Evolutionary conservation across 1,140 invertebrate species (phyloP), one percentile per base, ranked within the genome.

Genomic region (Akabosia matsudoensis): DNA sequence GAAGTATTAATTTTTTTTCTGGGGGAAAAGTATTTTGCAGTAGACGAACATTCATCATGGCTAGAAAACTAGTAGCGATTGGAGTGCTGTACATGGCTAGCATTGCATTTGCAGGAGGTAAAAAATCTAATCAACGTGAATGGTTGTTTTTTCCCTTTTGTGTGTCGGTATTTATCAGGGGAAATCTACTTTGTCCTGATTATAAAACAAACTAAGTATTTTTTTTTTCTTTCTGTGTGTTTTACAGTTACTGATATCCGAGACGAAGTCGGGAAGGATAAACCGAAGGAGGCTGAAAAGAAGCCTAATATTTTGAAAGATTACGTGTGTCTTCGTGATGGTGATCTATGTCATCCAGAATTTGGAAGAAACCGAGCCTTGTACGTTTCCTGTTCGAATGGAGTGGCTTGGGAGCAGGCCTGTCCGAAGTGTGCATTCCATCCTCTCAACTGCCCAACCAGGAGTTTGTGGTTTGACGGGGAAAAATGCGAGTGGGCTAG

Each of bases 391-490:
- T 67, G 61, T 31, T 28, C 61, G 26, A 67, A 67, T 31, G 61
- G 61, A 4, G 61, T 67, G n/a, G 26, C 61, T 67, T 67, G 61
- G 61, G 61, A 67, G n/a, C 61, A 30, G n/a, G 4, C 2, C 1
- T 67, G 61, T 67, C 61, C 61, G 1, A 67, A 22, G 28, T 67
- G 61, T 30, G 14, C 61, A 10, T 67, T 16, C 28, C 61, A 67
- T 22, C 61, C 61, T 10, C 1, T 67, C 22, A 31, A 28, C 30
- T 67, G 61, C 30, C 61, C 61, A 2, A 67, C 61, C 10, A 67
- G 31, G 28, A 67, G 26, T 7, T 67, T 67, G 61, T 67, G 61
- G 61, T 67, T 67, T 67, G 61, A 67, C 31, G 61, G 61, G n/a
- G 61, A 67, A 22, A 67, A 31, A 30, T 67, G 61, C 31, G 61